Evolutionary conservation across 2,113 vertebrate species (phyloP).

Genomic region (Calonectris borealis): DNA sequence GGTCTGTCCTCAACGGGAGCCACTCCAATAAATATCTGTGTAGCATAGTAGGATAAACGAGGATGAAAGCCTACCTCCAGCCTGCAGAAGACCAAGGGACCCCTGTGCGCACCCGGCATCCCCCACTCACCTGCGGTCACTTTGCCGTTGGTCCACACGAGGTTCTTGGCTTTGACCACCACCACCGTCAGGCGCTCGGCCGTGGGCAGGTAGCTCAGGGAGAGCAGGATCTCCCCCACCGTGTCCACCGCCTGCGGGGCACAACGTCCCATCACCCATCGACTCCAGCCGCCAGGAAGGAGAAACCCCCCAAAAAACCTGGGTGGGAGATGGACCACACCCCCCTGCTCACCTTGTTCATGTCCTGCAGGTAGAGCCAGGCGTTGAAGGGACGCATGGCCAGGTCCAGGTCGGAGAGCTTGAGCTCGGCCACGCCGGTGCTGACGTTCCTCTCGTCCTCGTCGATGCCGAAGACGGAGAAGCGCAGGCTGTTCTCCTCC

Average conservation of each 20-base stretch:
- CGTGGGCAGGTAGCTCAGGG: conserved; percentile 95
- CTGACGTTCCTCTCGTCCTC: conserved; percentile 87
- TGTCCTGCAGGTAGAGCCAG: conserved; percentile 97
- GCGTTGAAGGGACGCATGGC: conserved; percentile 85
- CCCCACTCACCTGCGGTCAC: conserved; percentile 83
- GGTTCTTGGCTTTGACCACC: conserved; percentile 96
- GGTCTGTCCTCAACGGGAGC: accelerated
- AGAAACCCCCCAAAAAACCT: accelerated
- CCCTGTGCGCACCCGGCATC: accelerated
- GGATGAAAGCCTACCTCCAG: neutral
- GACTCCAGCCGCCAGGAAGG: accelerated
- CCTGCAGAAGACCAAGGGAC: accelerated
- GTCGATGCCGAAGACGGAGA: conserved; percentile 88
- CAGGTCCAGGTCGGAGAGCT: conserved; percentile 91
- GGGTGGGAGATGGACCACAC: accelerated
- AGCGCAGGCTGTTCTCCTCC: conserved; percentile 89
- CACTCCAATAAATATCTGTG: accelerated
- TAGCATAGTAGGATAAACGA: accelerated
- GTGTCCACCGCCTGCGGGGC: conserved; percentile 83
- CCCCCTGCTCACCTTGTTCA: conserved; percentile 80
- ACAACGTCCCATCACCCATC: accelerated
- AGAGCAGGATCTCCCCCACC: conserved; percentile 93
- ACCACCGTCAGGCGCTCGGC: conserved; percentile 97
- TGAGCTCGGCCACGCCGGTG: conserved; percentile 89
- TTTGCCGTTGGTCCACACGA: conserved; percentile 89